Evolutionary conservation across 1,140 invertebrate genomes (phyloP), one percentile per base, ranked within the genome.

Genomic region (Geopemphigus sp.): DNA sequence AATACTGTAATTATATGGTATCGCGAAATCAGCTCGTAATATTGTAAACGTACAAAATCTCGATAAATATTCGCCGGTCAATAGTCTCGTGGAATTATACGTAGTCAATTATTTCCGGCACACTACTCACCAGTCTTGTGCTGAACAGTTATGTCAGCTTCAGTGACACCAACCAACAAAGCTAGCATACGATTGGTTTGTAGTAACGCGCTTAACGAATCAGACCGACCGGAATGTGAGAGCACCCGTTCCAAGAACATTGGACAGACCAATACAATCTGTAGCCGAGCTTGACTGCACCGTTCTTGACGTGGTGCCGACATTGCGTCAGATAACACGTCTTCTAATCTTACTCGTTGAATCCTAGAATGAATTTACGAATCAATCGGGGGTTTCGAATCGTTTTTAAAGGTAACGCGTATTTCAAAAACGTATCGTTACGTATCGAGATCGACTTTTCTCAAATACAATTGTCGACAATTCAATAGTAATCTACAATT

Each of bases 221-320:
- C 57, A 22, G 70, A 63, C 17, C 78, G 50, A 19, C 73, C 76
- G 29, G 57, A 68, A 86, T 87, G 0, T 86, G 85, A 53, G 85
- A 84, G 50, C 88, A 89, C 17, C 88, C 84, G 19, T 5, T 90
- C 88, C 73, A 93, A 84, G 32, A 95, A 87, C 15, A 88, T 87
- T 0, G 93, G 93, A 84, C 93, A 94, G 10, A 94, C 83, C 11
- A 95, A 90, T 10, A 94, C 87, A 57, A 95, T 90, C 84, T 94
- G 92, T 12, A 94, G 85, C 10, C 83, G 80, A 11, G 80, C 83
- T 80, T 82, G 82, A 59, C 76, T 68, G 19, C 82, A 61, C 29
- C 32, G 89, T 83, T 82, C 88, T 86, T 14, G 87, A 85, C 66
- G 87, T 5, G 87, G 84, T 56, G 89, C 86, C 81, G 86, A 85